These are phyloP conservation scores for Drosophila albomicans DNA, from an alignment of 1,140 invertebrate genomes.

Conservation along the genomic window DNA sequence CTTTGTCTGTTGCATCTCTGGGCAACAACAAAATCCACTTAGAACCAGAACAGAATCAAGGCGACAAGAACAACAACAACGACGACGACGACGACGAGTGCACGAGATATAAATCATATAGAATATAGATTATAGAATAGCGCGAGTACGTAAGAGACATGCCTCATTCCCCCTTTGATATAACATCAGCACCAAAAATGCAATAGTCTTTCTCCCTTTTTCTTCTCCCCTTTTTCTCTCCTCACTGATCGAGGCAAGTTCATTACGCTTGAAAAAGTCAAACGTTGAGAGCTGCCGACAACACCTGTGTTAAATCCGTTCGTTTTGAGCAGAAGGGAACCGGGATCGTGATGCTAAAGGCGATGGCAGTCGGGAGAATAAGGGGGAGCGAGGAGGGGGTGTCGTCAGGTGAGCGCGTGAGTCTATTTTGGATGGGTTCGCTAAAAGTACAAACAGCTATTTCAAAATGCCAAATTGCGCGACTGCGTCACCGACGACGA, in stretches of 20 bases:
- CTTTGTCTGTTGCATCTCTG: constrained; percentile 37
- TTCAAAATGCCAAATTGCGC: constrained; percentile 76
- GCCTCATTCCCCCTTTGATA: not conserved
- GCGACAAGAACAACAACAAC: constrained; percentile 35
- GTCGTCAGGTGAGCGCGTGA: constrained; percentile 63
- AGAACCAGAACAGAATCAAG: constrained; percentile 60
- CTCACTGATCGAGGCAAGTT: constrained; percentile 48
- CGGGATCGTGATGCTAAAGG: not conserved
- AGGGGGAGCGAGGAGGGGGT: not conserved
- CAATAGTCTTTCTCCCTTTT: not conserved
- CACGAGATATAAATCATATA: constrained; percentile 66
- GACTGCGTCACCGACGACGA: constrained; percentile 62
- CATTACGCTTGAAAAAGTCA: constrained; percentile 67
- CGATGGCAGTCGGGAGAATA: not conserved
- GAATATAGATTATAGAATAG: constrained; percentile 54
- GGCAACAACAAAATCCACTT: constrained; percentile 71
- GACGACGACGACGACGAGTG: constrained; percentile 8
- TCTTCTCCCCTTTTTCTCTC: not conserved
- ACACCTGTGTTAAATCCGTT: constrained; percentile 58
- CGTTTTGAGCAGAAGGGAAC: constrained; percentile 19
- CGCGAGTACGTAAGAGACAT: constrained; percentile 38
- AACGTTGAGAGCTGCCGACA: constrained; percentile 43
- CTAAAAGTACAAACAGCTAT: constrained; percentile 55
- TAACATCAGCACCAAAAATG: not conserved
- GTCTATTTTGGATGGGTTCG: constrained; percentile 66